A percentile compares a stretch with the other conserved stretches of the same genome.
These are phyloP conservation scores for Antheraea assamensis DNA, from an alignment of 2,888 invertebrate genomes.

Conservation along the genomic window DNA sequence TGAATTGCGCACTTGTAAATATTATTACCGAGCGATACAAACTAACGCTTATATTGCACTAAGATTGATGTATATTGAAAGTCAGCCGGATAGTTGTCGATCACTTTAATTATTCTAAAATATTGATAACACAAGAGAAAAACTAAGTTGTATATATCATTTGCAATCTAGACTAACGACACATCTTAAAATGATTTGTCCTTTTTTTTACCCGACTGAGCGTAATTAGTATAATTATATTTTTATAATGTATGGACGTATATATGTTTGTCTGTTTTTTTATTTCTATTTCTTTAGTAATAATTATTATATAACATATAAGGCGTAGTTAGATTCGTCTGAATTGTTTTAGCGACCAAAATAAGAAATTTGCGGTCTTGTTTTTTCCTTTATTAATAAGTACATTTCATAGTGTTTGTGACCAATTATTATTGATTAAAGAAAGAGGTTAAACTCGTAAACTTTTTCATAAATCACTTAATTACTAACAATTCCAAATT, in stretches of 20 bases:
- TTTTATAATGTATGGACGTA: no score
- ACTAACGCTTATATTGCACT: neutral
- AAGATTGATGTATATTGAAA: neutral
- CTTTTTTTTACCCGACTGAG: no score
- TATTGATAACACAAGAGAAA: neutral
- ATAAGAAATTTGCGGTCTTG: no score
- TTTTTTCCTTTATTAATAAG: no score
- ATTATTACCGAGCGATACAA: neutral
- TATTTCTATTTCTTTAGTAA: no score
- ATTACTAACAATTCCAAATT: conserved; percentile 13
- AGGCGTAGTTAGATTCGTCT: no score
- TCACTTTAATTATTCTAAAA: neutral
- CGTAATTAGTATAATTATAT: no score
- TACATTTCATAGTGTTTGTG: neutral
- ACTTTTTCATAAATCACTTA: neutral
- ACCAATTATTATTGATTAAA: neutral
- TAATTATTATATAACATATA: no score
- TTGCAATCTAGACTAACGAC: no score
- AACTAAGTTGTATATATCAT: neutral
- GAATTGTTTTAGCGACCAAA: no score
- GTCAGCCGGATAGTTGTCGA: neutral
- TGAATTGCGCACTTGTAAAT: neutral
- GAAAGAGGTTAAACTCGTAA: neutral
- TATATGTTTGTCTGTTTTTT: no score
- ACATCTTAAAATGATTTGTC: no score